Evolutionary conservation across 2,797 vertebrate genomes (phyloP).

Genomic region (Xenopus petersii): DNA sequence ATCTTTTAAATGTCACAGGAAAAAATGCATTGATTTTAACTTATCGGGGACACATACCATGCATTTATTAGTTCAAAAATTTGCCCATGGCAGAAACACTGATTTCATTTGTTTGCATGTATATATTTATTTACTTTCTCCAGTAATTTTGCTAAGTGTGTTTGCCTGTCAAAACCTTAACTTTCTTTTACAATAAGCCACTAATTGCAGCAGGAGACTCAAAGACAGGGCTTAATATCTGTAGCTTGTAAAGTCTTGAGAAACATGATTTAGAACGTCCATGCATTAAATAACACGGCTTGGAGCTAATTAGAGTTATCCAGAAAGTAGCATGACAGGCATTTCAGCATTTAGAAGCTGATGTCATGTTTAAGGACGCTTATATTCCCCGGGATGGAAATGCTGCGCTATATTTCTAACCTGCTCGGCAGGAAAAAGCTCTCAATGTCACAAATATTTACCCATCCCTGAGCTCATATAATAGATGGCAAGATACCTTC

Average conservation of each 20-base stretch:
- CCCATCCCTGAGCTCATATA: slow-evolving; percentile 16
- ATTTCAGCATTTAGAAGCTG: slow-evolving; percentile 39
- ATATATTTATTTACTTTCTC: too few species aligned
- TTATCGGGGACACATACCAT: slow-evolving; percentile 10
- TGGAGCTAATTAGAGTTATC: slow-evolving; percentile 41
- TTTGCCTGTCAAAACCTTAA: too few species aligned
- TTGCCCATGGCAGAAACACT: too few species aligned
- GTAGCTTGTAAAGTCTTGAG: slow-evolving; percentile 23
- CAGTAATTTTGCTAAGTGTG: too few species aligned
- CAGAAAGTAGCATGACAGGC: slow-evolving; percentile 33
- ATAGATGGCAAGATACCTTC: slow-evolving; percentile 11
- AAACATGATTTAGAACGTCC: slow-evolving; percentile 31
- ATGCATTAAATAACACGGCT: slow-evolving; percentile 38
- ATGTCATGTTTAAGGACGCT: slow-evolving; percentile 30
- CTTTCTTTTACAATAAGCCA: too few species aligned
- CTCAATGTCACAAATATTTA: slow-evolving; percentile 25
- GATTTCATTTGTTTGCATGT: too few species aligned
- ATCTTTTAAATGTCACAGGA: slow-evolving; percentile 20
- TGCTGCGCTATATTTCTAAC: neutral
- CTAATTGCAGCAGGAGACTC: slow-evolving; percentile 1
- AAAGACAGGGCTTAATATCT: slow-evolving; percentile 10
- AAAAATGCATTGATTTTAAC: slow-evolving; percentile 31
- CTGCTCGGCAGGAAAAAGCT: slow-evolving; percentile 21
- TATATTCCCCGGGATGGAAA: slow-evolving; percentile 23
- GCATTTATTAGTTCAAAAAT: too few species aligned